Percentiles rank a stretch among this genome's conserved stretches.
phyloP scores from a whole-genome alignment of 2,888 invertebrate species.

The Leptinotarsa rubiginosa region DNA sequence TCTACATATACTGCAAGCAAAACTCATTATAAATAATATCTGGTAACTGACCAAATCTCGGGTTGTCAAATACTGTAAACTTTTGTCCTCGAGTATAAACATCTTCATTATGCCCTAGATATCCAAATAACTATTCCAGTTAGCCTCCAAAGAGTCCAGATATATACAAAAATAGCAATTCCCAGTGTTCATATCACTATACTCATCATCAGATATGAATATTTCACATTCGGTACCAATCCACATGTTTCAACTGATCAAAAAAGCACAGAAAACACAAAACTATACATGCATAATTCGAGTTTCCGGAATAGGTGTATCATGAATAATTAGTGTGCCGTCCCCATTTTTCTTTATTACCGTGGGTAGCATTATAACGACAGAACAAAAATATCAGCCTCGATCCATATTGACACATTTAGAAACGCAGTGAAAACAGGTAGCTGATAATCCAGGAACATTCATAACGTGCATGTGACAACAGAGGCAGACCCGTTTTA shows the following conservation, averaged over 20 bases:
- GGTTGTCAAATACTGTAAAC: too few species aligned
- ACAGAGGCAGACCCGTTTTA: too few species aligned
- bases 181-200: neutral
- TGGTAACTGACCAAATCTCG: too few species aligned
- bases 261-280: neutral
- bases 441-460: constrained; percentile 13
- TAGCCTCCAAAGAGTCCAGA: too few species aligned
- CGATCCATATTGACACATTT: constrained; percentile 23
- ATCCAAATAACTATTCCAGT: too few species aligned
- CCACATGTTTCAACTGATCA: neutral
- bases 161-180: neutral
- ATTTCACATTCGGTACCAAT: neutral
- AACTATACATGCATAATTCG: constrained; percentile 15
- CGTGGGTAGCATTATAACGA: constrained; percentile 7
- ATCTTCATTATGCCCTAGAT: too few species aligned
- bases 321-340: constrained; percentile 17
- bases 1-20: too few species aligned
- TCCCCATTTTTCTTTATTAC: constrained; percentile 25
- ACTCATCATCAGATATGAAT: constrained; percentile 5
- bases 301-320: constrained; percentile 15
- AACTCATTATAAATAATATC: too few species aligned
- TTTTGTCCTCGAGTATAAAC: too few species aligned
- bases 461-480: constrained; percentile 16
- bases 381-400: constrained; percentile 7
- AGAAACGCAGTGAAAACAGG: constrained; percentile 11